A percentile compares a stretch with the other conserved stretches of the same genome.
Conservation (phyloP, 2,797 vertebrate genomes). For the Petrocephalus sullivani region DNA sequence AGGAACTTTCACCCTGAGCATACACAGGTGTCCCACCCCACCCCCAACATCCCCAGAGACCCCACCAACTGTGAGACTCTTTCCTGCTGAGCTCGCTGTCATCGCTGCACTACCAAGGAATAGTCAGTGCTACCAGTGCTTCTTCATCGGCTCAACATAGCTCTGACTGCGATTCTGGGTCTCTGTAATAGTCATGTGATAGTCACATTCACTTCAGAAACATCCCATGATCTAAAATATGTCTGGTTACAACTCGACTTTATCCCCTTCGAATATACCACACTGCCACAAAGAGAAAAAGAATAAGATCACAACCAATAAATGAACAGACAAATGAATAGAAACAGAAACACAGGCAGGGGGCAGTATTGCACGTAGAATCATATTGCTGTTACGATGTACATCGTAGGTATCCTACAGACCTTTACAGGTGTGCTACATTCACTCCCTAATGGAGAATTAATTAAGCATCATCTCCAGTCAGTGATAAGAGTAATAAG, state of each 20-base stretch:
- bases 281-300: background rate
- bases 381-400: background rate
- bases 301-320: background rate
- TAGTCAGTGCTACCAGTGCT: background rate
- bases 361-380: background rate
- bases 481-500: background rate
- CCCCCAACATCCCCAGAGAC: background rate
- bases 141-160: background rate
- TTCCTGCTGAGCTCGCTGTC: background rate
- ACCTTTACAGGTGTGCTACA: background rate
- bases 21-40: background rate
- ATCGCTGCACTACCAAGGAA: background rate
- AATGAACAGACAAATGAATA: too few relatives aligned
- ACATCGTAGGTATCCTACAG: background rate
- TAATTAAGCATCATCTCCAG: background rate
- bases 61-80: background rate
- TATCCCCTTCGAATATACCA: background rate
- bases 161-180: background rate
- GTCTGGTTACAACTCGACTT: background rate
- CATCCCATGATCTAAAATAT: background rate
- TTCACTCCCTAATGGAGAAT: background rate
- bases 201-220: background rate
- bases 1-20: background rate
- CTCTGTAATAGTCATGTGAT: background rate
- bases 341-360: background rate